Base-by-base conservation (phyloP, 64 coral and sea anemone genomes). In the Montipora efflorescens region DNA sequence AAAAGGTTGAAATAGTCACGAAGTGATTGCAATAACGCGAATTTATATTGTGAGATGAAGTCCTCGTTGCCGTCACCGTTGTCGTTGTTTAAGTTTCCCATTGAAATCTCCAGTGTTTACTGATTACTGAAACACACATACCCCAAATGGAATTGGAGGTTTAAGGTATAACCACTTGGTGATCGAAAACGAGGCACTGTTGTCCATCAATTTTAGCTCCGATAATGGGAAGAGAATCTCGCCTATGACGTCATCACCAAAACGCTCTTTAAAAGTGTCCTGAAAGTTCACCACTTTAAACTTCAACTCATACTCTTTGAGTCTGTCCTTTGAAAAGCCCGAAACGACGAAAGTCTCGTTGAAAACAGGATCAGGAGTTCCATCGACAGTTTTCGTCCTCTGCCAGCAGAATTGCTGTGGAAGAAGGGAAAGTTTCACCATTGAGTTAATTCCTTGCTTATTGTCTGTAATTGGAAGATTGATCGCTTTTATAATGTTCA, bases 331-430 rank as follows among this genome's bases (percentile, higher is more conserved):
- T 23, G 97, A 99, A 74, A 99, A 99, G 13, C 97, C 97, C 0
- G 97, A 99, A 76, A 99, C 96, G 11, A 99, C 93, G 59, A 99
- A 99, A 15, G 88, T 94, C 76, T 99, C 97, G 67, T 96, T 99
- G n/a, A 96, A 99, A 8, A 96, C 68, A 8, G 97, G 94, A 50
- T 99, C 79, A 3, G 87, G 68, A 4, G 59, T 94, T 66, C 89
- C 91, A 45, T 94, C 79, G 22, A 94, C 52, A 3, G 94, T 92
- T 69, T 96, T 94, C 3, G 97, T 99, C 59, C 92, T 88, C 64
- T 99, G 97, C 97, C 97, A 99, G 48, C 97, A 99, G 75, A 94
- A 99, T 51, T 96, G 94, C 67, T 99, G 97, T 4, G 97, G 97
- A 4, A 99, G 75, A 5, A 99, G 75, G 68, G 89, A 89, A 25